Evolutionary conservation across 2,888 invertebrate species (phyloP).

Genomic region (Lucinisca nassula): DNA sequence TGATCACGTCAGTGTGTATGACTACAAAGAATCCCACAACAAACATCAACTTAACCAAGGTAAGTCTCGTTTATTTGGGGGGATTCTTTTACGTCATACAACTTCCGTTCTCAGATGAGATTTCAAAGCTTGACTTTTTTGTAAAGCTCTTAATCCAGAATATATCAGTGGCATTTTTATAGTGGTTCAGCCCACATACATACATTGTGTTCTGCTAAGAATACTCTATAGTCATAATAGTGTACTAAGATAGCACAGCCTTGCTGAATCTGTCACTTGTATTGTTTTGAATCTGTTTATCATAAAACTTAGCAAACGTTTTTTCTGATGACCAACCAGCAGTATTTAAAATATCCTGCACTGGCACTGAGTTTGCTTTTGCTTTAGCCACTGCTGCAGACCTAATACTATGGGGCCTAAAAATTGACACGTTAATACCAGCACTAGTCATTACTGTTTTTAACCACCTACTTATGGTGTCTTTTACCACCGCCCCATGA

Average conservation of each 20-base stretch:
- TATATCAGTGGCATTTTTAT: neutral
- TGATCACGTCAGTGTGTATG: neutral
- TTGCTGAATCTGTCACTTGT: neutral
- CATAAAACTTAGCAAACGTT: neutral
- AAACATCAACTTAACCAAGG: neutral
- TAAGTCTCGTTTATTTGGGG: neutral
- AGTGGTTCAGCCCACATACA: neutral
- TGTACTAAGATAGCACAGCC: neutral
- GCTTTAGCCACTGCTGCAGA: neutral
- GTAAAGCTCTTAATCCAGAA: neutral
- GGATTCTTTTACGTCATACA: neutral
- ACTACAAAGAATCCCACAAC: neutral
- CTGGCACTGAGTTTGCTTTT: neutral
- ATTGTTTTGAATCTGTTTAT: neutral
- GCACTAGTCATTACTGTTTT: neutral
- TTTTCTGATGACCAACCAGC: neutral
- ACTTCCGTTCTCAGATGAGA: neutral
- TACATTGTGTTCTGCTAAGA: too few relatives aligned
- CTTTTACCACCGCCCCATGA: neutral
- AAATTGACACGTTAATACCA: neutral
- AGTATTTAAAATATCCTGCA: neutral
- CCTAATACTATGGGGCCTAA: neutral
- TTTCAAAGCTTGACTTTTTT: neutral
- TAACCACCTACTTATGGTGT: conserved; percentile 9
- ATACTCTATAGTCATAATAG: too few relatives aligned